These are phyloP conservation scores for Gymnopithys bicolor DNA, from an alignment of 2,797 vertebrate species.

Conservation along the genomic window DNA sequence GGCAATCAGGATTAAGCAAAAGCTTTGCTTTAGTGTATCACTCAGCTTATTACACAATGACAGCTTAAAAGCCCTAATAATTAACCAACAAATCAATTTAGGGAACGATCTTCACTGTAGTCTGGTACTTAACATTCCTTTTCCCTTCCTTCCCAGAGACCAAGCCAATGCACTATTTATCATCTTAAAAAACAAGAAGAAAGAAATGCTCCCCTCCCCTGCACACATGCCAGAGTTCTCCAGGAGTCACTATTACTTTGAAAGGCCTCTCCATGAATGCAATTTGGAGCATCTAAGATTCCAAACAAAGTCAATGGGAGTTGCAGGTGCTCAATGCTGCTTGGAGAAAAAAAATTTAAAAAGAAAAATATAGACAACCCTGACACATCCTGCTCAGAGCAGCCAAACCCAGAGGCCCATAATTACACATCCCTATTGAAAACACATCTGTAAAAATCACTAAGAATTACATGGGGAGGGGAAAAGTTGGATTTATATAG, in stretches of 20 bases:
- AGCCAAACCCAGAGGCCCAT: slow-evolving; percentile 33
- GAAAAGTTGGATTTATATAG: background rate
- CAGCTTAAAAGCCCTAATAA: slow-evolving; percentile 33
- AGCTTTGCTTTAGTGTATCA: background rate
- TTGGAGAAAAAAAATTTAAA: rapidly evolving
- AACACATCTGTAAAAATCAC: slow-evolving; percentile 59
- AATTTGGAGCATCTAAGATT: background rate
- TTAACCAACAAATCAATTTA: slow-evolving; percentile 27
- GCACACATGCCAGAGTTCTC: background rate
- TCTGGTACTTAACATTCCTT: background rate
- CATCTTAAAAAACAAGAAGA: background rate
- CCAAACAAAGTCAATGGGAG: slow-evolving; percentile 55
- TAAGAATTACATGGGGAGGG: background rate
- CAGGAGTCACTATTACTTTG: background rate
- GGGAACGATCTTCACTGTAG: background rate
- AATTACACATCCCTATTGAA: slow-evolving; percentile 4
- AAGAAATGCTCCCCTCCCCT: background rate
- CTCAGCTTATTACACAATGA: slow-evolving; percentile 35
- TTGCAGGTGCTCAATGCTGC: slow-evolving; percentile 27
- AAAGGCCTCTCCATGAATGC: background rate
- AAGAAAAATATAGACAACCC: background rate
- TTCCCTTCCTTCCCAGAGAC: background rate
- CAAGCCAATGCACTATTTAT: background rate
- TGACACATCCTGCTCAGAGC: slow-evolving; percentile 3
- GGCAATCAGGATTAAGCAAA: background rate